Evolutionary conservation across 2,113 vertebrate species (phyloP).

Genomic region (Leptobrachium leishanense): DNA sequence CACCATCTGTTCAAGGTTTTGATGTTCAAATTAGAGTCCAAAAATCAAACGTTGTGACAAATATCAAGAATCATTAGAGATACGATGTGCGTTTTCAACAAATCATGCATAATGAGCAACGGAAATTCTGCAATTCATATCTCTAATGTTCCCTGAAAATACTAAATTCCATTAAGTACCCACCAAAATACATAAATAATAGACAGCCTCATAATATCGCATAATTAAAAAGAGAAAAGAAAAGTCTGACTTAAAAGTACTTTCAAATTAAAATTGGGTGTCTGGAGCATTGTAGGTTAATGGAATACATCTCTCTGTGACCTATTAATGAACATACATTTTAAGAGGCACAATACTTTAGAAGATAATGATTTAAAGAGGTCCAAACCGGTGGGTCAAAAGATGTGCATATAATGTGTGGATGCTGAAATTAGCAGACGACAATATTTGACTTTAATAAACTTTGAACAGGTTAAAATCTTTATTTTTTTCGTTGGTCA

Average conservation of each 20-base stretch:
- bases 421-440: not conserved
- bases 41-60: not conserved
- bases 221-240: not conserved
- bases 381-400: no score
- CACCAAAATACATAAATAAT: not conserved
- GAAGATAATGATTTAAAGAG: not conserved
- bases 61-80: not conserved
- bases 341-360: not conserved
- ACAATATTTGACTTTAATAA: not conserved
- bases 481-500: not conserved
- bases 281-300: not conserved
- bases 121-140: not conserved
- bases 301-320: not conserved
- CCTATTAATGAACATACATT: not conserved
- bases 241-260: not conserved
- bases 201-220: not conserved
- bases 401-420: no score
- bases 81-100: not conserved
- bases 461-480: not conserved
- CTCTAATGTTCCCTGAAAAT: constrained; percentile 6
- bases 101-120: not conserved
- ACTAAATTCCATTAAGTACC: not conserved
- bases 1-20: constrained; percentile 24
- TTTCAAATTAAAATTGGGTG: not conserved
- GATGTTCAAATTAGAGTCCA: constrained; percentile 17